phyloP scores from a whole-genome alignment of 2,113 vertebrate species.

The Aphyosemion australe region DNA sequence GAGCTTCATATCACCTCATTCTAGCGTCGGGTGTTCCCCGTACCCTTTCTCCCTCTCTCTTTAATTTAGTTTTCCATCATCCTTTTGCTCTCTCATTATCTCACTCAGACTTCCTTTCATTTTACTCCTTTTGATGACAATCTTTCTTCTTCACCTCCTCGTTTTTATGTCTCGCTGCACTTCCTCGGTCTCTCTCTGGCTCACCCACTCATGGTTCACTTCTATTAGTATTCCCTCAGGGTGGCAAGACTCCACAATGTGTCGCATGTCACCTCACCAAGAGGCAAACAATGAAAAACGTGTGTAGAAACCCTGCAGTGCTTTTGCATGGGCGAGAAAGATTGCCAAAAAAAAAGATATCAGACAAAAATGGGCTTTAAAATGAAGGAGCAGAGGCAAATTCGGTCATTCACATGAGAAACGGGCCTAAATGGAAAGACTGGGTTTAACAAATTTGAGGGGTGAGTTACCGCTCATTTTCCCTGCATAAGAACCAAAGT shows the following conservation, averaged over 20 bases:
- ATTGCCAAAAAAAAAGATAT: neutral
- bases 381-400: conserved; percentile 18
- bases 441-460: conserved; percentile 12
- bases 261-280: conserved; percentile 56
- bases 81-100: conserved; percentile 27
- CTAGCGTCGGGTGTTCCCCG: conserved; percentile 9
- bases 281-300: conserved; percentile 59
- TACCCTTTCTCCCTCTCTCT: conserved; percentile 25
- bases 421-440: conserved; percentile 4
- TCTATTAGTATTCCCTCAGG: conserved; percentile 64
- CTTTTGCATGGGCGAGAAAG: conserved; percentile 16
- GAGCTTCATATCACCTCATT: conserved; percentile 5
- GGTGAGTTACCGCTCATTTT: conserved; percentile 43
- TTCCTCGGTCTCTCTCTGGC: conserved; percentile 19
- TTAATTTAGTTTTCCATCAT: conserved; percentile 54
- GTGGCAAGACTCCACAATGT: conserved; percentile 54
- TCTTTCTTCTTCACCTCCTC: conserved; percentile 48
- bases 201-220: conserved; percentile 30
- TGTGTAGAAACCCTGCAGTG: conserved; percentile 24
- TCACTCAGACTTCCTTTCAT: conserved; percentile 49
- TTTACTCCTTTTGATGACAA: conserved; percentile 57
- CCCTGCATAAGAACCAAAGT: conserved; percentile 16
- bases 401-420: conserved; percentile 41
- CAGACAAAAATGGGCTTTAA: conserved; percentile 22
- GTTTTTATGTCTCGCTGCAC: conserved; percentile 32